Base-by-base conservation (phyloP, 2,888 invertebrate genomes). In the Brenthis hecate region DNA sequence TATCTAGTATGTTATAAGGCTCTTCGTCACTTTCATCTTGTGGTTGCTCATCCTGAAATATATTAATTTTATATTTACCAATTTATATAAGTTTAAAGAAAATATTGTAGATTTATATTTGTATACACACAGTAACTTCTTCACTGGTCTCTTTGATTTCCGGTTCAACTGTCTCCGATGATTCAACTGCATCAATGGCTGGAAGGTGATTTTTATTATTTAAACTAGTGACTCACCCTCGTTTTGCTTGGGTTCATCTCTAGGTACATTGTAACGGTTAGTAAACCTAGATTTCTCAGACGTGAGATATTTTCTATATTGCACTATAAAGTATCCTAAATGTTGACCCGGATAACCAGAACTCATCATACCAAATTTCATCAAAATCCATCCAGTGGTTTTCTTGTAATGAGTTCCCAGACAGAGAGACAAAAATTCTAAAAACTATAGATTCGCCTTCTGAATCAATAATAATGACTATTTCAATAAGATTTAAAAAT, bases 1-100 rank as follows among this genome's bases (percentile, higher is more conserved):
- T 81, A 75, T 94, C 89, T 72, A 94, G 82, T 70, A 92, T 86
- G 48, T 78, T 84, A 71, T 81, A 86, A 6, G 71, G 70, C 56
- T 81, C 83, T 62, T 81, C 83, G 62, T 79, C 78, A 47, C 76
- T 76, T 32, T 74, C 73, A n/a, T 72, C 72, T 32, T 75, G 77
- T 36, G 77, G 75, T 66, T 74, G 72, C 56, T 72, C 70, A 76
- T 77, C 74, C 70, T 76, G 78, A 43, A 76, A 65, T 16, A 56
- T 32, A 57, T 3, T 2, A 13, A 47, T 53, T 36, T 11, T 47
- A 16, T 56, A 6, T 14, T 16, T 28, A 16, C 13, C 13, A 51
- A 14, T 54, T 14, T 54, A 28, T 16, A 53, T 56, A 19, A 48
- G 1, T 3, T 13, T 0, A n/a, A 48, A 8, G 16, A 50, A 36